Base-by-base conservation (phyloP, 2,797 vertebrate genomes). In the Mastacembelus armatus region DNA sequence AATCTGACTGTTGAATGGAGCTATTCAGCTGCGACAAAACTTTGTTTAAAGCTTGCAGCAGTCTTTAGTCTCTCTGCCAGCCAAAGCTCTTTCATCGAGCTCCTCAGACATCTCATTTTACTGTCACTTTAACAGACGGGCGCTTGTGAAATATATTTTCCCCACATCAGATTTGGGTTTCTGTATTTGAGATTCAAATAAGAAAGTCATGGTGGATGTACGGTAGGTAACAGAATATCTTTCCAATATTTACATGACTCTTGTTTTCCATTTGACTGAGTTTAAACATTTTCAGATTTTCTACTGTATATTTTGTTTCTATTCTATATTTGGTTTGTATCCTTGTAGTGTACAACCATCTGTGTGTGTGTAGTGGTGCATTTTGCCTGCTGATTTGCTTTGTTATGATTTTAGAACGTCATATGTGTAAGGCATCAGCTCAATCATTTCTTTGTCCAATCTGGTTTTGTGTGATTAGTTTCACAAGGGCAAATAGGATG, bases 21-120 rank as follows among this genome's bases (percentile, higher is more conserved):
- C 59, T 30, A 19, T 73, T 83, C 45, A 70, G 15, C 19, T 43
- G 12, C 9, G 18, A 32, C 52, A 55, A 43, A 57, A 50, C 4
- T 44, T 56, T 49, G 36, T 58, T 27, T 7, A 16, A 72, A 43
- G 48, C 16, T 40, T 47, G 8, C 14, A 10, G 36, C 12, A 39
- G 45, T 49, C 14, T 36, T 44, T 21, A 38, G 30, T 66, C 2
- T 16, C 8, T 48, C 44, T 57, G 47, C 42, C 47, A 47, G 5
- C 40, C 14, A 2, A 21, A 5, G 0, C n/a, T 27, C 30, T 69
- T 64, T 66, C 27, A 44, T n/a, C n/a, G n/a, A n/a, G n/a, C n/a
- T 42, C 33, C 4, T 1, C 16, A 5, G 8, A n/a, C 1, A 3
- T 43, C 7, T 30, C 18, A 32, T 10, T 50, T 51, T 18, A 38